These are phyloP conservation scores for Oxyteleia sp. DNA, from an alignment of 2,888 invertebrate species.

Conservation along the genomic window DNA sequence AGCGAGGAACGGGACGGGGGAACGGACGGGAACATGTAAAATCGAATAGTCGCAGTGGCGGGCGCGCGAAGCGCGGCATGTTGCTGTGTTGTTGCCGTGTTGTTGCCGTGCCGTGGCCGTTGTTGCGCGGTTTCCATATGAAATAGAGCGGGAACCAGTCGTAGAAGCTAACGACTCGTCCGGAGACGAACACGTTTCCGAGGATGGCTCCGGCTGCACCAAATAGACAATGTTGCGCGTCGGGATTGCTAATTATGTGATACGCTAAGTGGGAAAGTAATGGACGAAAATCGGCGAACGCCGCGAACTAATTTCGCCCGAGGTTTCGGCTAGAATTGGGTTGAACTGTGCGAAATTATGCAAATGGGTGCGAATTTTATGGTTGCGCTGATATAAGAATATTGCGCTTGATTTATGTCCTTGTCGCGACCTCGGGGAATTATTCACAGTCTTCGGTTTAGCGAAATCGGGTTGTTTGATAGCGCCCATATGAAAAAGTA, in stretches of 20 bases:
- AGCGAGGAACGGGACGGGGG: constrained; percentile 14
- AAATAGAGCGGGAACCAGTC: constrained; percentile 41
- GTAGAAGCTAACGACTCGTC: constrained; percentile 29
- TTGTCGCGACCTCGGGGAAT: constrained; percentile 36
- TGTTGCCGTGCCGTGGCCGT: neutral
- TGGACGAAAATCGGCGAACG: constrained; percentile 20
- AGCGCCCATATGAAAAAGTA: no score
- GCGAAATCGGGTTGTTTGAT: constrained; percentile 26
- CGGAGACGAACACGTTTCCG: constrained; percentile 33
- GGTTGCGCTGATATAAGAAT: constrained; percentile 33
- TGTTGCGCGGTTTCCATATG: constrained; percentile 19
- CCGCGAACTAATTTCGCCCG: neutral
- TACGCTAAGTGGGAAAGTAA: constrained; percentile 33
- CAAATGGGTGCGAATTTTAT: constrained; percentile 16
- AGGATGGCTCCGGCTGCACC: constrained; percentile 39
- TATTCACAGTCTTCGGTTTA: constrained; percentile 32
- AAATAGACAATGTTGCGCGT: constrained; percentile 48
- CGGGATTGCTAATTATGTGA: no score
- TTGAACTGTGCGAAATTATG: constrained; percentile 29
- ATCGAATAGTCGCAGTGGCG: constrained; percentile 7
- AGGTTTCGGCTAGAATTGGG: constrained; percentile 38
- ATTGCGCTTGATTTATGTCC: constrained; percentile 40
- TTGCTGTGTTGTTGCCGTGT: constrained; percentile 7
- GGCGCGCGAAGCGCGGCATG: neutral
- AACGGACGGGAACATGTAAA: constrained; percentile 35